These are phyloP conservation scores for Oenanthe melanoleuca DNA, from an alignment of 2,113 vertebrate species.

Conservation along the genomic window DNA sequence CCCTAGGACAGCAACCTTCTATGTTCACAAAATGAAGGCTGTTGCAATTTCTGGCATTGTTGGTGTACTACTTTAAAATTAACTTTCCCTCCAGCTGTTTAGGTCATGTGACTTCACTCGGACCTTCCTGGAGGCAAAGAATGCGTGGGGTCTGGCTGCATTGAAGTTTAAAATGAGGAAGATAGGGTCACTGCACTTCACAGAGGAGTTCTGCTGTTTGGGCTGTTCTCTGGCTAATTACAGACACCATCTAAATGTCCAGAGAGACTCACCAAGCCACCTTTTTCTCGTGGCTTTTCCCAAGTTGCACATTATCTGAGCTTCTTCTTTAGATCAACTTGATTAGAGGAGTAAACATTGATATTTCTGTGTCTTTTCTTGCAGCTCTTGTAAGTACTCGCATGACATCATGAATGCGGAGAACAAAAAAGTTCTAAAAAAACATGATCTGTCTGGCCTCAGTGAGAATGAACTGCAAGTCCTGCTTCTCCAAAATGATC, in stretches of 20 bases:
- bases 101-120: neutral
- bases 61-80: neutral
- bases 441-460: conserved; percentile 69
- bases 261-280: neutral
- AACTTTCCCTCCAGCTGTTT: neutral
- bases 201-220: neutral
- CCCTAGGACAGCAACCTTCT: neutral
- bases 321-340: neutral
- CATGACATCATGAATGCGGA: conserved; percentile 63
- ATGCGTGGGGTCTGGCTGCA: neutral
- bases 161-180: neutral
- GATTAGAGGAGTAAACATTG: neutral
- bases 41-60: neutral
- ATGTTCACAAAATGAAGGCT: neutral
- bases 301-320: neutral
- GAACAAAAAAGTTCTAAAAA: conserved; percentile 73
- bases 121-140: neutral
- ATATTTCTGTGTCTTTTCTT: conserved; percentile 32
- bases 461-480: conserved; percentile 71
- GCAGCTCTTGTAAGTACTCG: conserved; percentile 71
- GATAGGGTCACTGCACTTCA: neutral
- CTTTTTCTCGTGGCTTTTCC: neutral
- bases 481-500: conserved; percentile 79
- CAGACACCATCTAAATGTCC: neutral
- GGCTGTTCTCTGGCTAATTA: neutral